Base-by-base conservation (phyloP, 2,113 vertebrate species). In the Elgaria multicarinata region DNA sequence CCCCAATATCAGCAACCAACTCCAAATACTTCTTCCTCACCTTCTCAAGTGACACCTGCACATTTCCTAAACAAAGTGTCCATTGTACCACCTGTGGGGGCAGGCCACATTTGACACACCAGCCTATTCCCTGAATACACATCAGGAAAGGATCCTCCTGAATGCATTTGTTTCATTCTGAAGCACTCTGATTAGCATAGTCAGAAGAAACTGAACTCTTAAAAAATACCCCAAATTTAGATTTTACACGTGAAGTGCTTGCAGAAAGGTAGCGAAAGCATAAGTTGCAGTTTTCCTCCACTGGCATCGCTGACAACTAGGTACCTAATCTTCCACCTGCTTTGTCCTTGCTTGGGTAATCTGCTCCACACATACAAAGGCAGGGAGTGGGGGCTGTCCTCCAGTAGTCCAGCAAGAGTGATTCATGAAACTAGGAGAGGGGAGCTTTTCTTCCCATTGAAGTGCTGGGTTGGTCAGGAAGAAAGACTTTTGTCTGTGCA, bases 1-100 rank as follows among this genome's bases (percentile, higher is more conserved):
- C 64, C 80, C 87, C 75, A 82, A 36, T 28, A 53, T 71, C 89
- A 79, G 89, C n/a, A 22, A 86, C 82, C 83, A 1, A 71, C 22
- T 36, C 66, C 67, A 53, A 69, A 53, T 85, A 87, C 46, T 92
- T 91, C 84, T 78, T 93, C 50, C 77, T 77, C 82, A 36, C 82
- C 4, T 18, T 89, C 42, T 42, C 1, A n/a, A 85, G 83, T 13
- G 14, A 67, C 6, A 87, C 62, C 1, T 90, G 78, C 87, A 92
- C 71, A 42, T 36, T 50, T 53, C 12, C 18, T 18, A 18, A 14
- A 62, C 58, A 62, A 74, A 16, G 14, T 69, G 78, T 31, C 89
- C 83, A 86, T 74, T 89, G n/a, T 69, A 77, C 0, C 1, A 86
- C 4, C 72, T 62, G 0, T 22, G 1, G 22, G 9, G 31, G 22